Percentiles rank a stretch among this genome's conserved stretches.
Conservation (phyloP, 2,888 invertebrate species). For the Drosophila affinis region DNA sequence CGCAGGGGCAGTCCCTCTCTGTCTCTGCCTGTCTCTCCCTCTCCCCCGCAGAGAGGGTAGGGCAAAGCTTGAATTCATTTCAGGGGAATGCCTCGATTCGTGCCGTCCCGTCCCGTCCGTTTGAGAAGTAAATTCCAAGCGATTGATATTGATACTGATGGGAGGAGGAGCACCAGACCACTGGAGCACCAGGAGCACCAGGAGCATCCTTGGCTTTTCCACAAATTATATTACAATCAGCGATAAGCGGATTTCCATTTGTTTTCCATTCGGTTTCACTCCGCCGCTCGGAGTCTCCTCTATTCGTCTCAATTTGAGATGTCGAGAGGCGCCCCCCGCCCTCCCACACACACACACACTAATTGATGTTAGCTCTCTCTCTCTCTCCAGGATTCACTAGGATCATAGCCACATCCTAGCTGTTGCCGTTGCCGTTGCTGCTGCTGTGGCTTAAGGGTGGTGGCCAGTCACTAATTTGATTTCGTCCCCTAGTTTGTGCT, state of each 20-base stretch:
- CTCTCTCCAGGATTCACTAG: conserved; percentile 2
- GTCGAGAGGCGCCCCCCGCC: neutral
- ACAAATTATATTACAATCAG: conserved; percentile 41
- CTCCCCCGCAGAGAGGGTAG: too few relatives aligned
- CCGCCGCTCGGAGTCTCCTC: neutral
- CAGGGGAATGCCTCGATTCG: neutral
- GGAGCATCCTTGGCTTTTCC: neutral
- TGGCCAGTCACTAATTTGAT: conserved; percentile 33
- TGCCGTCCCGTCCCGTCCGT: neutral
- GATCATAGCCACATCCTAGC: neutral
- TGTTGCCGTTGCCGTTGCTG: too few relatives aligned
- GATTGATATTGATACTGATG: neutral
- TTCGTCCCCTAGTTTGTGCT: conserved; percentile 17
- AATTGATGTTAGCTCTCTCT: conserved; percentile 31
- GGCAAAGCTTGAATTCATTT: neutral
- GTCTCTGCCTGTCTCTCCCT: too few relatives aligned
- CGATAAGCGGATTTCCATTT: conserved; percentile 22
- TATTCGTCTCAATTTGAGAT: conserved; percentile 34
- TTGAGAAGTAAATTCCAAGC: neutral
- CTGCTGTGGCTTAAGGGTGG: neutral
- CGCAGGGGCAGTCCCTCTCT: conserved; percentile 1
- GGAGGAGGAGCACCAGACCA: neutral
- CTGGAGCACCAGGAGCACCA: neutral
- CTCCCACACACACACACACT: neutral
- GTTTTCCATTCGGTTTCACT: conserved; percentile 13